Base-by-base conservation (phyloP, 1,140 invertebrate species). In the Drosophila truncata region DNA sequence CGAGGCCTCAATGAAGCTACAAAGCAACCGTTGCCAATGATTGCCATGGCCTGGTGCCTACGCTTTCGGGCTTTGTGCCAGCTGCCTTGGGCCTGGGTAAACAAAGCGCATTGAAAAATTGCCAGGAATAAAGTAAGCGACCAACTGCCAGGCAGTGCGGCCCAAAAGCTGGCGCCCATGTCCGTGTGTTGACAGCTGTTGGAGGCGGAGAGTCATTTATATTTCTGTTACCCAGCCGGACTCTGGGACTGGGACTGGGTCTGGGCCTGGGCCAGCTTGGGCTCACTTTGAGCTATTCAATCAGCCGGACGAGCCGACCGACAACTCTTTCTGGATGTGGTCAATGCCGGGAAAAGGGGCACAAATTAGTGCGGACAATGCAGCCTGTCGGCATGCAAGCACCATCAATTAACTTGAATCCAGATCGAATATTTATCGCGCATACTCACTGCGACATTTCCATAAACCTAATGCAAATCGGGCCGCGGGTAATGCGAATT, bases 81-180 rank as follows among this genome's bases (percentile, higher is more conserved):
- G 65, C 41, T 63, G 64, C 71, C 66, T 60, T 63, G 52, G 65
- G 62, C 18, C 55, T 37, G 64, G 58, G 50, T 75, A 84, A 88
- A 90, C 73, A 88, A 84, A 90, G 81, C 81, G 62, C 78, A 84
- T 78, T 88, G 84, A 88, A 84, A 88, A 88, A 88, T 88, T 69
- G 84, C 73, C 80, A 81, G 80, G 76, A 87, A 90, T 81, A 74
- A 78, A 78, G 80, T 78, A 78, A 78, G 74, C 71, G 71, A 33
- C 71, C 58, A 74, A 74, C 47, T 42, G 47, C 63, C 39, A 58
- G 71, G 23, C 54, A 66, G 55, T 77, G 78, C 42, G 46, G 67
- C 41, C 39, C 62, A 55, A 44, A 82, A 69, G 62, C 58, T 66
- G 72, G 49, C 58, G 50, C 46, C 62, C 44, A 63, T 72, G 44